Evolutionary conservation across 2,113 vertebrate genomes (phyloP).

Genomic region (Crypturellus undulatus): DNA sequence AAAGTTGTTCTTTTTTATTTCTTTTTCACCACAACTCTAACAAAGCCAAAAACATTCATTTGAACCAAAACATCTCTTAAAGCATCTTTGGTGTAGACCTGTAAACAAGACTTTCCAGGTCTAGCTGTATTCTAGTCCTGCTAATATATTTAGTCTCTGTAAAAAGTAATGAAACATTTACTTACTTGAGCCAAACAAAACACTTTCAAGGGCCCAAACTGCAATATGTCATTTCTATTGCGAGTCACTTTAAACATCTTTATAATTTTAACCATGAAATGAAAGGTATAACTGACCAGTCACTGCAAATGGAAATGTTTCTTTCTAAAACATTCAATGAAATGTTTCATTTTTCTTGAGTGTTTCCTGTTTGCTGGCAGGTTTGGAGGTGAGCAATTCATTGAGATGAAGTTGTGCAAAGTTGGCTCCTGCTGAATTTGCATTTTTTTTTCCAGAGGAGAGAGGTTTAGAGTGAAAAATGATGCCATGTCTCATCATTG

Average conservation of each 20-base stretch:
- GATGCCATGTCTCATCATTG: not conserved
- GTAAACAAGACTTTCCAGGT: constrained; percentile 55
- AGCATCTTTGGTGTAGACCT: constrained; percentile 62
- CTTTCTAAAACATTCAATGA: constrained; percentile 15
- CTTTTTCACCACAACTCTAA: not conserved
- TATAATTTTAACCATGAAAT: constrained; percentile 43
- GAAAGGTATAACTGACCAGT: not conserved
- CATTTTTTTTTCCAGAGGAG: not conserved
- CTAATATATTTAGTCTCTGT: not conserved
- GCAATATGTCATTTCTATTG: constrained; percentile 17
- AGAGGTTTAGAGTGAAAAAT: not conserved
- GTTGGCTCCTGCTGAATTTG: constrained; percentile 51
- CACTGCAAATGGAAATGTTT: not conserved
- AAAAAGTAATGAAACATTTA: constrained; percentile 42
- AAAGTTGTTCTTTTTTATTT: not conserved
- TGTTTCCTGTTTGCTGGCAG: constrained; percentile 1
- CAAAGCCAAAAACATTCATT: constrained; percentile 40
- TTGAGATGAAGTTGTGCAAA: not conserved
- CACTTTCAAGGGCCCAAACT: constrained; percentile 34
- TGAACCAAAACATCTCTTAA: not conserved
- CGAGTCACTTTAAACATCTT: constrained; percentile 21
- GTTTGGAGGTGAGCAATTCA: constrained; percentile 24
- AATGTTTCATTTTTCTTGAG: constrained; percentile 28
- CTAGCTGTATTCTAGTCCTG: not conserved
- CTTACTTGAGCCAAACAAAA: constrained; percentile 26